Conservation (phyloP, 30 jellyfish, hydroid and myxozoan genomes). For the Clytia hemisphaerica region DNA sequence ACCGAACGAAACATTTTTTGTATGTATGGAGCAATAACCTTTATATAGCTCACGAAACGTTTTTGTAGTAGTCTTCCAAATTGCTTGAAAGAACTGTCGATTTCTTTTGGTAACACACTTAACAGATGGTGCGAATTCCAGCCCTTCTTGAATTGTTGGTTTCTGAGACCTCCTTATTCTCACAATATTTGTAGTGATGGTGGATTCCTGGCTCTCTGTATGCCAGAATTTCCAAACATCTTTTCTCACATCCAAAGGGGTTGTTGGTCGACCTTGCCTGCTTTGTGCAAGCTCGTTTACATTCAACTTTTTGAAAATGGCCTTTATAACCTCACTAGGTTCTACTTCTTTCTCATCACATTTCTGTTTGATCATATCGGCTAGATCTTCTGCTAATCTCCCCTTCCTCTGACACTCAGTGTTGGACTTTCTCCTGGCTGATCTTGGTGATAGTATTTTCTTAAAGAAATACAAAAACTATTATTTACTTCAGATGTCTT, state of each 20-base stretch:
- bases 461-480: no score
- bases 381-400: background rate
- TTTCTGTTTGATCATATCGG: background rate
- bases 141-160: slow-evolving; percentile 2
- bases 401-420: no score
- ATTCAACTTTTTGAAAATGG: slow-evolving; percentile 4
- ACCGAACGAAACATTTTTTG: slow-evolving; percentile 12
- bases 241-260: background rate
- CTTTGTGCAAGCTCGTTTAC: no score
- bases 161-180: background rate
- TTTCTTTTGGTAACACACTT: slow-evolving; percentile 2
- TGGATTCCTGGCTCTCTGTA: background rate
- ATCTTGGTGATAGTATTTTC: no score
- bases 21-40: background rate
- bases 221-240: slow-evolving; percentile 9
- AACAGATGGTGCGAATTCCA: slow-evolving; percentile 18
- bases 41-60: background rate
- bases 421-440: no score
- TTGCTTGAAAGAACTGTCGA: slow-evolving; percentile 11
- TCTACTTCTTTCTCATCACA: background rate
- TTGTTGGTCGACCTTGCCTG: no score
- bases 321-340: background rate
- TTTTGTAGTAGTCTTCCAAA: slow-evolving; percentile 10
- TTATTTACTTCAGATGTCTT: no score
- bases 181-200: background rate